These are phyloP conservation scores for Chydorus sphaericus DNA, from an alignment of 2,888 invertebrate species.

Conservation along the genomic window DNA sequence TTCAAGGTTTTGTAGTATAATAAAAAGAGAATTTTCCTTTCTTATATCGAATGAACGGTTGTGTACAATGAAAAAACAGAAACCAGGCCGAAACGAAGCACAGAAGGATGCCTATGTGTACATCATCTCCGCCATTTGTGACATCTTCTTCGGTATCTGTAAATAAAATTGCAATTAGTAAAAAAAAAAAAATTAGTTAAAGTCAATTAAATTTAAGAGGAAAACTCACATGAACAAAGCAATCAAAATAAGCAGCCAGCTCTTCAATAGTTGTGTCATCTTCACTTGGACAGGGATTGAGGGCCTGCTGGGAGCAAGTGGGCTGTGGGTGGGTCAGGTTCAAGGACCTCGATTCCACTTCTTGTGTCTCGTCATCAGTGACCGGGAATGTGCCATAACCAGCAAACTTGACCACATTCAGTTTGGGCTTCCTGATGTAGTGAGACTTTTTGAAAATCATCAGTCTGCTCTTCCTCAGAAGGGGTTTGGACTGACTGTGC, in stretches of 20 bases:
- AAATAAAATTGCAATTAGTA: too few species aligned
- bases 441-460: not conserved
- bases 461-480: not conserved
- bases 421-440: constrained; percentile 4
- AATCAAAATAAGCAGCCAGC: constrained; percentile 87
- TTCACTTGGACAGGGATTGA: constrained; percentile 39
- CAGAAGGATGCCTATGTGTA: constrained; percentile 43
- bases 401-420: not conserved
- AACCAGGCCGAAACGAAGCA: not conserved
- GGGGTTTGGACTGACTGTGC: not conserved
- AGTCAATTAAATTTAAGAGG: too few species aligned
- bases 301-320: constrained; percentile 63
- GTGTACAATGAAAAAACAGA: not conserved
- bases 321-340: constrained; percentile 1
- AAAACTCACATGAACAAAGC: constrained; percentile 85
- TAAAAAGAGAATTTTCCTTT: too few species aligned
- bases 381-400: not conserved
- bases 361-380: not conserved
- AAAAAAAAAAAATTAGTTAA: too few species aligned
- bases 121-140: constrained; percentile 97
- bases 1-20: too few species aligned
- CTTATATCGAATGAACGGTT: constrained; percentile 1
- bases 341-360: not conserved
- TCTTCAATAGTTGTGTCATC: constrained; percentile 83
- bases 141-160: constrained; percentile 97